Evolutionary conservation across 2,113 vertebrate genomes (phyloP), one percentile per base, ranked within the genome.

Genomic region (Equus quagga): DNA sequence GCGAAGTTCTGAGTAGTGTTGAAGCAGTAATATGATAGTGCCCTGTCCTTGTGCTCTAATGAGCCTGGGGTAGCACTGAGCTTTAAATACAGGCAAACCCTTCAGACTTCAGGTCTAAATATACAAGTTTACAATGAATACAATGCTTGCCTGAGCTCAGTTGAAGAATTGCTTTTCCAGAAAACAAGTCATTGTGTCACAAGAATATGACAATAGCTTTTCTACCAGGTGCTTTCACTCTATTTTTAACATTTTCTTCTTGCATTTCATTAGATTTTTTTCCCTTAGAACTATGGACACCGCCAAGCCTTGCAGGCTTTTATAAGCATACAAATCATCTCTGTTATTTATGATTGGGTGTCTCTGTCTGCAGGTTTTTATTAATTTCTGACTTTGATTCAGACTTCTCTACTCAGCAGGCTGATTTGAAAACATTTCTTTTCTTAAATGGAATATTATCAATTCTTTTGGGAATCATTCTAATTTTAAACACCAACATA

Each of bases 371-470:
- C 76, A 78, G 87, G 8, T 67, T 92, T 92, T 96, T 67, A 96
- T 96, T 97, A 94, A 97, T 97, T 96, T 93, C 75, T 75, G 87
- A 97, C 92, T 97, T 98, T 97, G 91, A 97, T 95, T 97, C 91
- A 92, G 87, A 93, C 44, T 94, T 82, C 41, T 95, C n/a, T 95
- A 92, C 78, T 62, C 60, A 87, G 23, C 9, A 0, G 73, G 93
- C 92, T 91, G 79, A 97, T 93, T 95, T 96, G 95, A 96, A 97
- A 96, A 96, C 94, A 92, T 96, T 96, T 96, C 82, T 84, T 79
- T 96, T 91, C 94, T 97, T 98, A 97, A 97, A 98, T 94, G 95
- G 92, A 81, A 72, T 84, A 93, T 92, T 97, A 89, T 79, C 90
- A 94, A 86, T 94, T 97, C 97, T 97, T 96, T 96, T 79, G 97